Evolutionary conservation across 1,140 invertebrate species (phyloP), one percentile per base, ranked within the genome.

Genomic region (Leptonema lineaticorne): DNA sequence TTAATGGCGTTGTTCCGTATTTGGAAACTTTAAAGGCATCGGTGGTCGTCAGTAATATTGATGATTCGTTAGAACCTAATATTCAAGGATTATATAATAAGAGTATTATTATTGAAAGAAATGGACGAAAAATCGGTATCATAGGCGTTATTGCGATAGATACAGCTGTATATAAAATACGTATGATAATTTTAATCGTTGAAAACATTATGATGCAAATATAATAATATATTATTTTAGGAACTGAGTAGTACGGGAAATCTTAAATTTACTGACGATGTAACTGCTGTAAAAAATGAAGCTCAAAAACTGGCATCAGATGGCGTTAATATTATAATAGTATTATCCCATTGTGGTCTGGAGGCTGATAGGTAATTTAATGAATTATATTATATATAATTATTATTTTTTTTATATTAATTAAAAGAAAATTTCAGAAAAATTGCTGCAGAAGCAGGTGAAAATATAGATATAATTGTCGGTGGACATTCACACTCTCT

Each of bases 401-500:
- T 20, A 48, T 26, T 18, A 53, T 22, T 53, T 53, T 3, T 53
- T 20, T 8, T 20, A 3, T 53, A 3, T 6, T 22, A 22, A 46
- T 27, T 18, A 1, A 24, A 7, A 8, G 22, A n/a, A 18, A 45
- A 11, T 64, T 56, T 48, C 16, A 81, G 87, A 74, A 74, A 80
- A 63, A 89, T 96, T 64, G 93, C 92, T 0, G 72, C 73, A 14
- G 79, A 84, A 27, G 82, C 85, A 30, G 87, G 83, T 28, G 79
- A 85, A 27, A 80, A 89, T 45, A 86, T 95, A 30, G 88, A 91
- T 67, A 85, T 92, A 0, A 92, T 96, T 68, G 90, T 96, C 22
- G 94, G 94, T 11, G 91, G 89, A n/a, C 94, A 96, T 75, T 90
- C 90, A 3, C 92, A 96, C 74, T 91, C 90, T 0, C 87, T 94